These are phyloP conservation scores for Cyphomyrmex costatus DNA, from an alignment of 1,140 invertebrate genomes.

Conservation along the genomic window DNA sequence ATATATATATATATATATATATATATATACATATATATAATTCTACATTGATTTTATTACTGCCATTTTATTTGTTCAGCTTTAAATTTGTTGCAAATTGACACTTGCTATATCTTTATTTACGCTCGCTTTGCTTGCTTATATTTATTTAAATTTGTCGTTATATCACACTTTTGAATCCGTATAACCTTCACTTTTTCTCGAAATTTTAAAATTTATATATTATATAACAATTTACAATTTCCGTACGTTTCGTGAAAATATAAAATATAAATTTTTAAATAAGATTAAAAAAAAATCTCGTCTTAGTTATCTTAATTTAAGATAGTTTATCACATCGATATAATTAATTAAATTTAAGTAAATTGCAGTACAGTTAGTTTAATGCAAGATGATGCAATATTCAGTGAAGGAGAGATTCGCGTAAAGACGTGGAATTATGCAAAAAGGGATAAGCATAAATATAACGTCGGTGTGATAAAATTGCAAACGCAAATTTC, in stretches of 20 bases:
- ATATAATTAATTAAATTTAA: neutral
- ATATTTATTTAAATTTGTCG: neutral
- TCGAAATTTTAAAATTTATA: neutral
- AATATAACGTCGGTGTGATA: slow-evolving; percentile 45
- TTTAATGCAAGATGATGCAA: slow-evolving; percentile 1
- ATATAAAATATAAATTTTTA: neutral
- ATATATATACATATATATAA: no score
- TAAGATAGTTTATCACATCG: neutral
- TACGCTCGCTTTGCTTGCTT: neutral
- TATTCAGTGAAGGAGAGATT: neutral
- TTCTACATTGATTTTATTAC: neutral
- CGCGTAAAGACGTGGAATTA: slow-evolving; percentile 6
- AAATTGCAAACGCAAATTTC: slow-evolving; percentile 54
- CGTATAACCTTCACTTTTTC: neutral
- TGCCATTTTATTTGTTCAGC: neutral
- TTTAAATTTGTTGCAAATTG: neutral
- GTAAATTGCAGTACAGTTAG: neutral
- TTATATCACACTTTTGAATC: neutral
- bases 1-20: no score
- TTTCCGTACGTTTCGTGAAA: neutral
- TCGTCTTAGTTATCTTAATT: neutral
- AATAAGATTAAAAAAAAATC: neutral
- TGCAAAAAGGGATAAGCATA: slow-evolving; percentile 26
- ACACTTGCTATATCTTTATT: neutral
- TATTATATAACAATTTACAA: slow-evolving; percentile 1